Evolutionary conservation across 2,888 invertebrate species (phyloP), one percentile per base, ranked within the genome.

Genomic region (Frankliniella intonsa): DNA sequence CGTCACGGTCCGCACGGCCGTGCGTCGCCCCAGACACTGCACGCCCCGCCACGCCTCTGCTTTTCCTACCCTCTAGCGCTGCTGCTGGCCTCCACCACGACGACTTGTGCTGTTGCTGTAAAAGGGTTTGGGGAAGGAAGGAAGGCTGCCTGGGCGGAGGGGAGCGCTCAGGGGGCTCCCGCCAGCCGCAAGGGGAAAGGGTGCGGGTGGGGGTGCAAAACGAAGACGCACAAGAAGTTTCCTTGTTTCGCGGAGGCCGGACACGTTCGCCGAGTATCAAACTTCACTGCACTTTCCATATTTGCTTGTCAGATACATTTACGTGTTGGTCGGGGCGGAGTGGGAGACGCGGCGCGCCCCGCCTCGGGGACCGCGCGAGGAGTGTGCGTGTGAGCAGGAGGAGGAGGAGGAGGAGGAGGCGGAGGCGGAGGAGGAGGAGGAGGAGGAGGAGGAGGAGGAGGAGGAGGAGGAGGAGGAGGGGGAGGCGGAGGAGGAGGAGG

Each of bases 221-320:
- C 2, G 38, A 38, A 38, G 38, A 38, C 22, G 69, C 69, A 25
- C 69, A 12, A 76, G 69, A 76, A 76, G 69, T 76, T 76, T 76
- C 25, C 69, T 76, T 76, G 69, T 76, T 76, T 76, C 22, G 69
- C 69, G 22, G 12, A 76, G 69, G 69, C 69, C 25, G 25, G 25
- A 76, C 69, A 76, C 69, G 69, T 76, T 76, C 69, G 22, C 69
- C 9, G 69, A 76, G 69, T 76, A 76, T 76, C 69, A 76, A 76
- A 76, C 69, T 76, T 76, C 69, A 76, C 69, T 76, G 69, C 69
- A 76, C 69, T 76, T 76, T 76, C 69, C 69, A 76, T 76, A 76
- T 76, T 76, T 76, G 69, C 69, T 76, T 76, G 69, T 76, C 69
- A 76, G 69, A 76, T 76, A 76, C 69, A 25, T 76, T 76, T 76